Percentiles rank a stretch among this genome's conserved stretches.
These are phyloP conservation scores for Tympanoctomys barrerae DNA, from an alignment of 2,797 vertebrate species.

Conservation along the genomic window DNA sequence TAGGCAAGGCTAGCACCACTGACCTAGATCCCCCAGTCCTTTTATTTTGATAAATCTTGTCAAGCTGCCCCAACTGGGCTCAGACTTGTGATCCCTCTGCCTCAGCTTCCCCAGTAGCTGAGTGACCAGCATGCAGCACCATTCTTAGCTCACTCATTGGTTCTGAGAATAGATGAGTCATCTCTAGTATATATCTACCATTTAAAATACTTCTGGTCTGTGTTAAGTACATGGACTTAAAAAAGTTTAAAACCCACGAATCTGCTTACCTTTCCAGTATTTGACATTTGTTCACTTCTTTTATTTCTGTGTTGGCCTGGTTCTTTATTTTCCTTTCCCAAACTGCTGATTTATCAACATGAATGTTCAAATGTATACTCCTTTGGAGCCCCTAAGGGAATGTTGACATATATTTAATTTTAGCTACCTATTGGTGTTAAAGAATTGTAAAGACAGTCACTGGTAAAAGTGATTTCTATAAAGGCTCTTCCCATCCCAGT, in stretches of 20 bases:
- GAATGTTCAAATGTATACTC: slow-evolving; percentile 35
- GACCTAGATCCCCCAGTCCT: background rate
- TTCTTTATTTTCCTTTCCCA: slow-evolving; percentile 75
- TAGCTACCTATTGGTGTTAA: slow-evolving; percentile 52
- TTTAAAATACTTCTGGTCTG: slow-evolving; percentile 40
- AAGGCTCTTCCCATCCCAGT: slow-evolving; percentile 70
- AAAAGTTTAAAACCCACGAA: slow-evolving; percentile 53
- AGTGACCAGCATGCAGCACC: background rate
- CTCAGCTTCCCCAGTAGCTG: background rate
- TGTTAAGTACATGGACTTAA: slow-evolving; percentile 31
- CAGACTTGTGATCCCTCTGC: background rate
- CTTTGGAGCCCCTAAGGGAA: slow-evolving; percentile 52
- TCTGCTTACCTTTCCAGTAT: slow-evolving; percentile 45
- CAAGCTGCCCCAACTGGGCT: background rate
- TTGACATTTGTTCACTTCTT: slow-evolving; percentile 68
- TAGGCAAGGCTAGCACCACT: background rate
- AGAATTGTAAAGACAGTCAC: slow-evolving; percentile 68
- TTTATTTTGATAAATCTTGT: background rate
- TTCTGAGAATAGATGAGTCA: slow-evolving; percentile 52
- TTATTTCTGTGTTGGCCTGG: slow-evolving; percentile 29
- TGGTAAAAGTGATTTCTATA: slow-evolving; percentile 66
- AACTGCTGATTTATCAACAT: slow-evolving; percentile 56
- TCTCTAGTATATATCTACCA: slow-evolving; percentile 37
- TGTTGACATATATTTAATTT: slow-evolving; percentile 56
- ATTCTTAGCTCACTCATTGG: background rate